Evolutionary conservation across 2,888 invertebrate genomes (phyloP), one percentile per base, ranked within the genome.

Genomic region (Melipona bicolor): DNA sequence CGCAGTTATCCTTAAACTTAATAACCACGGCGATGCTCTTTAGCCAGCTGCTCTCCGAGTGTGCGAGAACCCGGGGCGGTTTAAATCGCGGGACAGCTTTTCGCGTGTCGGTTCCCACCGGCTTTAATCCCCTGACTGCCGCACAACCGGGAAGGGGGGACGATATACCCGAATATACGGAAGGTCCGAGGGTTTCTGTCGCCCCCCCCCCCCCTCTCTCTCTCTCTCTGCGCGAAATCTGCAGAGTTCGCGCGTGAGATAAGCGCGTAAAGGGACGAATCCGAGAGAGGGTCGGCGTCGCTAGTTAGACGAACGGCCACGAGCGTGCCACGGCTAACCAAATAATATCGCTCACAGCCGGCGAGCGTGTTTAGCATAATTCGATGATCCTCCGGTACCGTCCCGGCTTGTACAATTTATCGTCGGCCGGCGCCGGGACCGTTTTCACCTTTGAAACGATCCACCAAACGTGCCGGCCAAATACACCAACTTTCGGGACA

Each of bases 291-390:
- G 67, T 67, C 17, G 43, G 62, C 50, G 52, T 21, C 59, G 64
- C 32, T 43, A 27, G 43, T 81, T 87, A 87, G 89, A 91, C 84
- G 90, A 90, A 91, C 89, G 88, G 83, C 84, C 75, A 86, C 56
- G 87, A 84, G 81, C 85, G 79, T 85, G 84, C 36, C 36, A 84
- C 81, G 85, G 83, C 79, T 88, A 87, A 89, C 88, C 87, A 87
- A 92, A 92, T 92, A 90, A 91, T 91, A 90, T 92, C 91, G 89
- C 90, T 91, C 90, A 43, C 43, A 87, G 4, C 86, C 83, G 84
- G 69, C 49, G 56, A 59, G 65, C 64, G 79, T 80, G 89, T 93
- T 93, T 92, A 93, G 88, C 92, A 91, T 93, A 92, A 93, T 93
- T 91, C 89, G 88, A 92, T 90, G 90, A 91, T 89, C 88, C 79